Base-by-base conservation (phyloP, 2,888 invertebrate species). In the Cartodere bifasciata region DNA sequence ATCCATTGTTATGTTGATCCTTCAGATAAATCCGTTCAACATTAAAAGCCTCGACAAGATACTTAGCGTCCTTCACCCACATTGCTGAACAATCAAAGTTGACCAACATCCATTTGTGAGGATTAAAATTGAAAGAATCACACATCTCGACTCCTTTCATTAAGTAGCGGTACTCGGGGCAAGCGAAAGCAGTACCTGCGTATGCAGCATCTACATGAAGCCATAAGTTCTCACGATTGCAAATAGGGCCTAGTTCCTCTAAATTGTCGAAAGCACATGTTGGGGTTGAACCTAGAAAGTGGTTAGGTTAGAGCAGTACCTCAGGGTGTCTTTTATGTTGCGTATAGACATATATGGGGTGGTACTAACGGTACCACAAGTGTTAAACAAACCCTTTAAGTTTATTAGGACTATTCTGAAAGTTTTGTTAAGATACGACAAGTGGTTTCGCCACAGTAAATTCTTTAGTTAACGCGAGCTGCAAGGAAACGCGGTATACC, bases 201-300 rank as follows among this genome's bases (percentile, higher is more conserved):
- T 97, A 98, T 0, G 95, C 95, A 1, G 94, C 95, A 52, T 97
- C 97, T 2, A 95, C 75, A 53, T 97, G 97, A 10, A 94, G 63
- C 95, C 95, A 97, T 2, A 94, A 60, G 15, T 73, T 63, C 42
- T 75, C 65, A 46, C 72, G 60, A 23, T 74, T 65, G 50, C 94
- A 92, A 17, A 95, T 68, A 4, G 77, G 75, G 1, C 88, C 91
- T 22, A 97, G 55, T 55, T 88, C 85, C 16, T 72, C 65, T n/a
- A 97, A 60, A 41, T 84, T 79, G 56, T 97, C 97, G 53, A 91
- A 95, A 0, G 92, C 87, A 49, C 81, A 81, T 5, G 76, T 75
- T 1, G 75, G 74, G 1, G 83, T 84, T 1, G 80, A 80, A 1
- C 42, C 46, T n/a, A n/a, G n/a, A n/a, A n/a, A n/a, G n/a, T n/a